Evolutionary conservation across 1,140 invertebrate species (phyloP).

Genomic region (Drosophila quadrilineata): DNA sequence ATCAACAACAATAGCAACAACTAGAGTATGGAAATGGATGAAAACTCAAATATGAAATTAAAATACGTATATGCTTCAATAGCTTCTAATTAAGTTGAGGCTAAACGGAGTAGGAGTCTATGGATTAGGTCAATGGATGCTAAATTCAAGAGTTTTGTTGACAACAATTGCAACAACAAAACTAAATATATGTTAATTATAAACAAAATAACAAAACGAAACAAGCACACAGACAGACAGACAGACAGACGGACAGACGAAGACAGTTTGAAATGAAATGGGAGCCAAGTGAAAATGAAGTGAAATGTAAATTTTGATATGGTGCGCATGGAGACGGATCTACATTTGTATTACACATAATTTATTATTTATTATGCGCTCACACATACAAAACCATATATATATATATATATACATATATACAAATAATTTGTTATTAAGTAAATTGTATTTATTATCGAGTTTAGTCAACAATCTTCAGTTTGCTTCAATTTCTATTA

Average conservation of each 20-base stretch:
- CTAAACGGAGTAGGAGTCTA: background rate
- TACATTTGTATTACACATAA: conserved; percentile 41
- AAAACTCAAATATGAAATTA: conserved; percentile 1
- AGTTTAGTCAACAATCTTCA: conserved; percentile 60
- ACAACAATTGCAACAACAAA: background rate
- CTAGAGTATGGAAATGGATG: background rate
- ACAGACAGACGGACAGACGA: conserved; percentile 31
- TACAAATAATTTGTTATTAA: conserved; percentile 59
- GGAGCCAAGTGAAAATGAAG: conserved; percentile 20
- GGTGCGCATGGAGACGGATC: conserved; percentile 32
- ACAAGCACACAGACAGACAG: conserved; percentile 12
- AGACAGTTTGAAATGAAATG: conserved; percentile 59
- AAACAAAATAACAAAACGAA: conserved; percentile 5
- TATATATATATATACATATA: conserved; percentile 10
- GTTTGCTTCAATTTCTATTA: conserved; percentile 14
- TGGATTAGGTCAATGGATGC: conserved; percentile 6
- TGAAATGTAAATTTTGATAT: conserved; percentile 19
- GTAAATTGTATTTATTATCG: conserved; percentile 64
- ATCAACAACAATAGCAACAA: conserved; percentile 15
- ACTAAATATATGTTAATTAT: too few relatives aligned
- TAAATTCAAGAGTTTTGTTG: background rate
- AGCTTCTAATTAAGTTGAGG: conserved; percentile 17
- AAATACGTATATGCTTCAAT: conserved; percentile 23
- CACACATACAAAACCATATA: conserved; percentile 10
- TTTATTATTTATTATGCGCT: conserved; percentile 55